phyloP scores from a whole-genome alignment of 2,888 invertebrate species.

The Cheilosia grossa region DNA sequence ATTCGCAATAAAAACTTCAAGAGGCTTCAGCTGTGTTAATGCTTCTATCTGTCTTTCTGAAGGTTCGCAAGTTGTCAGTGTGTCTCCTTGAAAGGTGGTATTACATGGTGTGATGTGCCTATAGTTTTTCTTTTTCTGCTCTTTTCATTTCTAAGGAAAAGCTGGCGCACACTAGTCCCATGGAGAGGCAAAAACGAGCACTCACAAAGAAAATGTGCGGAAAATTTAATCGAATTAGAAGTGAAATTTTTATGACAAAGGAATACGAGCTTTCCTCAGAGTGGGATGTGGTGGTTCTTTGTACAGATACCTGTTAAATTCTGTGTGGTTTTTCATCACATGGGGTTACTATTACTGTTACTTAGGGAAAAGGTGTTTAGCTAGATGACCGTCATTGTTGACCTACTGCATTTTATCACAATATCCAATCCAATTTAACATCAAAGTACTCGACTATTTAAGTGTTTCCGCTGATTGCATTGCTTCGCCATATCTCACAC shows the following conservation, averaged over 20 bases:
- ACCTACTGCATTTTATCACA: no score
- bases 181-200: constrained; percentile 1
- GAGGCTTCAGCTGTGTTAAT: constrained; percentile 60
- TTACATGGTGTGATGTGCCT: constrained; percentile 37
- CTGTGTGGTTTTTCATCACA: no score
- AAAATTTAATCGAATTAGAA: constrained; percentile 51
- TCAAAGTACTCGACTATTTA: no score
- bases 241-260: constrained; percentile 10
- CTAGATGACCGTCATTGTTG: no score
- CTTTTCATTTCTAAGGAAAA: constrained; percentile 23
- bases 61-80: constrained; percentile 35
- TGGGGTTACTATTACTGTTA: no score
- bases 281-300: background rate
- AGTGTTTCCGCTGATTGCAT: no score
- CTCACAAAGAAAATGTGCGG: constrained; percentile 8
- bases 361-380: no score
- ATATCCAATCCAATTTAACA: no score
- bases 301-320: no score
- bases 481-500: no score
- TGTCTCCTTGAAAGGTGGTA: constrained; percentile 45
- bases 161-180: constrained; percentile 2
- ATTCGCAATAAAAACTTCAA: constrained; percentile 70
- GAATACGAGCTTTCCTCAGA: background rate
- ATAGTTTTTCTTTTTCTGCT: background rate
- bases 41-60: constrained; percentile 52